phyloP scores from a whole-genome alignment of 1,140 invertebrate species.

The Lucilia sericata region DNA sequence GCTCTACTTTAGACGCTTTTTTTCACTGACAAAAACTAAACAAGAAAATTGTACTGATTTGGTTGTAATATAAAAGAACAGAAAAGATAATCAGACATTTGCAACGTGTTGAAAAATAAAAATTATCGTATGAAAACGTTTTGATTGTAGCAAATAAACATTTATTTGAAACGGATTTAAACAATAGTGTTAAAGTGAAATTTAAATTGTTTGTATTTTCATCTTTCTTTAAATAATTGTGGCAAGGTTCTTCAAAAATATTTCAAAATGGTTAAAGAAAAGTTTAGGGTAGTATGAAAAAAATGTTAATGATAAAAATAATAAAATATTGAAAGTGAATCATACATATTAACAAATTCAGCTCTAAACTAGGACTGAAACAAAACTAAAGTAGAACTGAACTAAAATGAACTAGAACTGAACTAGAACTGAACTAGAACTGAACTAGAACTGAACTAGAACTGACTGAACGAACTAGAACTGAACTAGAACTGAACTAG shows the following conservation, averaged over 20 bases:
- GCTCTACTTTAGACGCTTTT: conserved; percentile 32
- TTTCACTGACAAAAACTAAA: conserved; percentile 27
- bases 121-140: background rate
- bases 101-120: conserved; percentile 3
- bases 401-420: no score
- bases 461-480: no score
- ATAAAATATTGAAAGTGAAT: no score
- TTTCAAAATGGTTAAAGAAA: conserved; percentile 3
- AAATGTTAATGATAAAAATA: no score
- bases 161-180: background rate
- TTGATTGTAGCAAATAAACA: background rate
- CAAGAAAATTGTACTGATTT: background rate
- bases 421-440: no score
- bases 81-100: background rate
- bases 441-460: no score
- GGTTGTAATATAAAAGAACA: background rate
- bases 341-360: no score
- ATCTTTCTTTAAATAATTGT: background rate
- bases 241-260: background rate
- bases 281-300: background rate
- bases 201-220: no score
- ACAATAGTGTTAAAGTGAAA: background rate
- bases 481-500: no score
- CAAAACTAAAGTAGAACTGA: no score
- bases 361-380: no score